Percentiles rank a stretch among this genome's conserved stretches.
Evolutionary conservation across 2,888 invertebrate species (phyloP).

Genomic region (Hirtodrosophila trivittata): DNA sequence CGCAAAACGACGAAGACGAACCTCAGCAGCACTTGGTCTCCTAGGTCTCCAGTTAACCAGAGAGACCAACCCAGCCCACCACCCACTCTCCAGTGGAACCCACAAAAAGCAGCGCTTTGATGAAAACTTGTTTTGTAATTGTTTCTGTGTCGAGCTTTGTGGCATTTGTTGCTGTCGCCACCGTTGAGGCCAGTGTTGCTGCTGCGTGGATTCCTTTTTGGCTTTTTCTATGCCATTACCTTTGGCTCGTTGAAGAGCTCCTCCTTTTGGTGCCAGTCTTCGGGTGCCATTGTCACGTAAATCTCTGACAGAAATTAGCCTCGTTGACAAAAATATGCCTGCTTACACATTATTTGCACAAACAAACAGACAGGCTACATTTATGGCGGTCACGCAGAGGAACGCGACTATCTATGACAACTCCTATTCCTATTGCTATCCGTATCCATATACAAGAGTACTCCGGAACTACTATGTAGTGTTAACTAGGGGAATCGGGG

Average conservation of each 20-base stretch:
- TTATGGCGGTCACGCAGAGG: slow-evolving; percentile 42
- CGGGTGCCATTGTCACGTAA: slow-evolving; percentile 74
- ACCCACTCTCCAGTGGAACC: slow-evolving; percentile 14
- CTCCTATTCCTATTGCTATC: no score
- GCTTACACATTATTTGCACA: slow-evolving; percentile 80
- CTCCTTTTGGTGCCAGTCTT: slow-evolving; percentile 15
- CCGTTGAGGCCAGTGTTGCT: slow-evolving; percentile 7
- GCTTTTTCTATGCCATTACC: slow-evolving; percentile 29
- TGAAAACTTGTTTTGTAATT: slow-evolving; percentile 72
- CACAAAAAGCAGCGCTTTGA: slow-evolving; percentile 46
- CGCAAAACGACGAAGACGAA: slow-evolving; percentile 68
- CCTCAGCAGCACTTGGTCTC: slow-evolving; percentile 23
- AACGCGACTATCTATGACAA: slow-evolving; percentile 11
- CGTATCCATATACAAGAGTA: neutral
- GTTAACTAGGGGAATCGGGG: neutral
- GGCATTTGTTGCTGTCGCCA: slow-evolving; percentile 18
- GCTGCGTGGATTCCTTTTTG: slow-evolving; percentile 29
- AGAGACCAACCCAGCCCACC: slow-evolving; percentile 9
- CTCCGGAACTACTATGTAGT: no score
- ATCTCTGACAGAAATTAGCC: slow-evolving; percentile 79
- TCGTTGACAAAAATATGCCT: slow-evolving; percentile 80
- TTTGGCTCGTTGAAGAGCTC: neutral
- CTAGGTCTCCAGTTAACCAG: slow-evolving; percentile 6
- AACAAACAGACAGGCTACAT: slow-evolving; percentile 68
- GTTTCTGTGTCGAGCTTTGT: slow-evolving; percentile 62